Base-by-base conservation (phyloP, 2,888 invertebrate species). In the Tyria jacobaeae region DNA sequence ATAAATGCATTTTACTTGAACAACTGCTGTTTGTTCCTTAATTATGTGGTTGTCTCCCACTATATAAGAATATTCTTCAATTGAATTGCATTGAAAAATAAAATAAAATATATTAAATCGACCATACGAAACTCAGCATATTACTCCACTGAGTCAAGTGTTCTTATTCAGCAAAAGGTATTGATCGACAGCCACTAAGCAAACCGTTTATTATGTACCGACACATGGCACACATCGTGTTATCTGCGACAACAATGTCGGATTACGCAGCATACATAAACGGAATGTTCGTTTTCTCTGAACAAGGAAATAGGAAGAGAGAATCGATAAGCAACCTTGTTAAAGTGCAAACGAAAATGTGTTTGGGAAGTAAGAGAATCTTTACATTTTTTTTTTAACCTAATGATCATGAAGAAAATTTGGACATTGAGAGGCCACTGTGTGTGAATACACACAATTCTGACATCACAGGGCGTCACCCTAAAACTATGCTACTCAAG, bases 191-290 rank as follows among this genome's bases (percentile, higher is more conserved):
- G 62, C 59, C 69, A 60, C 44, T 44, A 74, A 49, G n/a, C 62
- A 69, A 70, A 70, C 61, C 57, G 61, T 73, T 73, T 73, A 71
- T 71, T 71, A 67, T 65, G 61, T 73, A 63, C 62, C 62, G 60
- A 54, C 57, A 71, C 59, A 73, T 64, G 65, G 35, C 65, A 66
- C 58, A 74, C 67, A 65, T 52, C 57, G 54, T 52, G 56, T 75
- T 72, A 72, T 75, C 60, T 72, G 55, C 44, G 61, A 64, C 37
- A 51, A 70, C 70, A 70, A 65, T 70, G 62, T 52, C 27, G 48
- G 64, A 75, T 74, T 65, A 71, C 57, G 56, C 44, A 25, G 62
- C 50, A 70, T 62, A 62, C 50, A 71, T 58, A 70, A 72, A 67
- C 35, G 59, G 49, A 48, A 72, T 65, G 70, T 44, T 65, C 61